A percentile compares a stretch with the other conserved stretches of the same genome.
Conservation (phyloP, 2,113 vertebrate genomes). For the Myrmophylax atrothorax region DNA sequence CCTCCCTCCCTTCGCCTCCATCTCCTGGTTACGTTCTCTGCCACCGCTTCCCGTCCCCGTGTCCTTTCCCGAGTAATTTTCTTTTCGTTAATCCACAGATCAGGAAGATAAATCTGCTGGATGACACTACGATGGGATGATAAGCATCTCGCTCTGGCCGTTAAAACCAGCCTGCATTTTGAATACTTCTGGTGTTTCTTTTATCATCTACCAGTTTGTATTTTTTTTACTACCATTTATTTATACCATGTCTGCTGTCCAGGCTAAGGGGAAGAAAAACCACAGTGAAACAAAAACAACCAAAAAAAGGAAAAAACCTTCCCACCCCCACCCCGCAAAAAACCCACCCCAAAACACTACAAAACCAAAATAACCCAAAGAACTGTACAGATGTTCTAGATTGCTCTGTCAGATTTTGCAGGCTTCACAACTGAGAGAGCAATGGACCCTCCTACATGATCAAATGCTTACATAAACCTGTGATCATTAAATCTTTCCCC, state of each 20-base stretch:
- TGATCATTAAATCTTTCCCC: rapidly evolving
- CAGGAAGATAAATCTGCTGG: rapidly evolving
- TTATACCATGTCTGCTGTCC: not conserved
- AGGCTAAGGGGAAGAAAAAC: rapidly evolving
- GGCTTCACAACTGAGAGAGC: not conserved
- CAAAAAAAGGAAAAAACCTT: no score
- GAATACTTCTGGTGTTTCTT: not conserved
- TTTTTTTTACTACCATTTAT: not conserved
- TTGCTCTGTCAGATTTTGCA: not conserved
- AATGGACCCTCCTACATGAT: rapidly evolving
- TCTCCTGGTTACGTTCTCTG: not conserved
- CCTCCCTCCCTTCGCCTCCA: not conserved
- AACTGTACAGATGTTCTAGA: not conserved
- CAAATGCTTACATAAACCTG: rapidly evolving
- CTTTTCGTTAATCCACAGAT: rapidly evolving
- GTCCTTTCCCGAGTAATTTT: not conserved
- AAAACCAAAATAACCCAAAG: not conserved
- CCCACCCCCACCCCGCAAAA: no score
- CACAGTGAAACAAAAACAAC: no score
- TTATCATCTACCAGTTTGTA: rapidly evolving
- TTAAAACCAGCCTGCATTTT: not conserved
- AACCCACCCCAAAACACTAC: no score
- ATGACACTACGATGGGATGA: rapidly evolving
- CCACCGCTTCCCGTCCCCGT: not conserved
- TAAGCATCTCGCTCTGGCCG: rapidly evolving